Evolutionary conservation across 2,113 vertebrate genomes (phyloP).

Genomic region (Malurus cyaneus): DNA sequence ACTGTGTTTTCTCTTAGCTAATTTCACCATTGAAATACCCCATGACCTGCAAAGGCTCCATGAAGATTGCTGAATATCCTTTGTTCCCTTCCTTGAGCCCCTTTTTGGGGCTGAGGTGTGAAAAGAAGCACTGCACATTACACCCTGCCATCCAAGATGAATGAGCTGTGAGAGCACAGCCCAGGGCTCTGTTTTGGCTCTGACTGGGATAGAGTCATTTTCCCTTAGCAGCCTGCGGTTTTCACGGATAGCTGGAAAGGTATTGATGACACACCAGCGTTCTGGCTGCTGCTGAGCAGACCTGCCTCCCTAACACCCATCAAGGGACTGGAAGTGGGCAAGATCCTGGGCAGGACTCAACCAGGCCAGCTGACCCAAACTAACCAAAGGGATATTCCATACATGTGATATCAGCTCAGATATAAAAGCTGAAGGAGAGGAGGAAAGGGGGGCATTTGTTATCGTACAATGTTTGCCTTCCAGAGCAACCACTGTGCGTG

Average conservation of each 20-base stretch:
- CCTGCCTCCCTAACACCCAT: background rate
- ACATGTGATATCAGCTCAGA: background rate
- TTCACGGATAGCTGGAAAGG: background rate
- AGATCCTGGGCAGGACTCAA: background rate
- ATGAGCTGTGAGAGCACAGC: background rate
- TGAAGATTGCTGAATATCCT: background rate
- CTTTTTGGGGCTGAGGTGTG: rapidly evolving
- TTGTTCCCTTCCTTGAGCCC: background rate
- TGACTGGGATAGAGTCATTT: background rate
- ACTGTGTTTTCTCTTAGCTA: background rate
- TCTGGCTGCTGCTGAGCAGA: background rate
- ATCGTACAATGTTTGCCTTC: background rate
- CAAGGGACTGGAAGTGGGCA: background rate
- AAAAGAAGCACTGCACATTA: background rate
- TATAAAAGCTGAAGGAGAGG: background rate
- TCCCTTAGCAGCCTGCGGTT: background rate
- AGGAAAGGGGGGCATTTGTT: rapidly evolving
- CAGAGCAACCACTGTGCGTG: background rate
- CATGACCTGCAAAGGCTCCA: background rate
- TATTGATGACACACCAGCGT: background rate
- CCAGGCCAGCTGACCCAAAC: background rate
- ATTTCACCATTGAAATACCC: background rate
- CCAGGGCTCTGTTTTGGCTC: background rate
- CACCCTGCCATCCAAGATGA: background rate
- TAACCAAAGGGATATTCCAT: too few relatives aligned